Evolutionary conservation across 37 sponge, comb jelly and placozoan species (phyloP).

Genomic region (Dysidea cf. avara): DNA sequence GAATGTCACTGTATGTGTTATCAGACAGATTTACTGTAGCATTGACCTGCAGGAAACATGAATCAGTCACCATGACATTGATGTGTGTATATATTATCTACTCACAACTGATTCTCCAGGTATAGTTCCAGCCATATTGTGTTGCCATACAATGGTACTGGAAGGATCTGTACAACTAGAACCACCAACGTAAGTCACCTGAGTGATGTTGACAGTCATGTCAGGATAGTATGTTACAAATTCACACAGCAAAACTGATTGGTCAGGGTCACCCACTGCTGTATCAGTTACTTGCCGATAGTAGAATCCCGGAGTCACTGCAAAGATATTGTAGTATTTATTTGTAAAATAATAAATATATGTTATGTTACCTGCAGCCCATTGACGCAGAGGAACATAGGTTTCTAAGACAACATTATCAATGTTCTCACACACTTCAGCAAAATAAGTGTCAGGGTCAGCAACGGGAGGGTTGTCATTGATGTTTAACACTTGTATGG

Average conservation of each 20-base stretch:
- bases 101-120: neutral
- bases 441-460: slow-evolving; percentile 48
- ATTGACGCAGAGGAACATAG: no score
- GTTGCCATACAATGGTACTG: no score
- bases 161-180: no score
- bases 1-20: slow-evolving; percentile 72
- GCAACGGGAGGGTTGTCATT: slow-evolving; percentile 70
- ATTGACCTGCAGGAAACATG: neutral
- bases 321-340: neutral
- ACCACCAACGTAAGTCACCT: no score
- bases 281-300: slow-evolving; percentile 39
- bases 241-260: slow-evolving; percentile 31
- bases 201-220: no score
- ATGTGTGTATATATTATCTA: neutral
- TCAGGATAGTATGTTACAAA: neutral
- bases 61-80: no score
- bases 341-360: no score
- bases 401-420: neutral
- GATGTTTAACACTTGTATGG: slow-evolving; percentile 45
- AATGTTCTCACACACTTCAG: slow-evolving; percentile 36
- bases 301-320: slow-evolving; percentile 56
- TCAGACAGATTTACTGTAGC: slow-evolving; percentile 51
- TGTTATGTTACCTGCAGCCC: no score
- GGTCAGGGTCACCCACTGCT: slow-evolving; percentile 19
- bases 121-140: no score